Percentiles rank a stretch among this genome's conserved stretches.
phyloP scores from a whole-genome alignment of 2,888 invertebrate species.

The Myopa tessellatipennis region DNA sequence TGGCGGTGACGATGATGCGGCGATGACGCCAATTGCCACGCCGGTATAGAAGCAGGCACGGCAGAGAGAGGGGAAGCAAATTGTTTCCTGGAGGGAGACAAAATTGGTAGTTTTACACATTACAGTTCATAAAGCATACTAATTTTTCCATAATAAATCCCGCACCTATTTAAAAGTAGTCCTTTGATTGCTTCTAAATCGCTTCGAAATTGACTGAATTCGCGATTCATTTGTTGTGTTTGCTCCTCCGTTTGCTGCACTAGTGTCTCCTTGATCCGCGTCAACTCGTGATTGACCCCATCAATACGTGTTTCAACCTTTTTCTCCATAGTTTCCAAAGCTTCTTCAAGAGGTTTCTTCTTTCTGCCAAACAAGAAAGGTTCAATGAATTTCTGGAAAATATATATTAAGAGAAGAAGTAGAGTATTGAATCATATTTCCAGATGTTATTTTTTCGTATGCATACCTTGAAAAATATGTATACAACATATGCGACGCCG shows the following conservation, averaged over 20 bases:
- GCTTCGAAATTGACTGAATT: conserved; percentile 75
- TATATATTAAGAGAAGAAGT: not conserved
- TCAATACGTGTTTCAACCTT: conserved; percentile 73
- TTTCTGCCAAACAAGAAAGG: conserved; percentile 77
- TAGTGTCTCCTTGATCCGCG: conserved; percentile 76
- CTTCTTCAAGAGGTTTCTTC: conserved; percentile 76
- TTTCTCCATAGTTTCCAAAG: conserved; percentile 76
- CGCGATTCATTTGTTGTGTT: conserved; percentile 70
- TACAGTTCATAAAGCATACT: not conserved
- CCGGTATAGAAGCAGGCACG: conserved; percentile 78
- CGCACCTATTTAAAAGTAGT: conserved; percentile 76
- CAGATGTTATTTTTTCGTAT: not conserved
- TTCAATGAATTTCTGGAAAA: conserved; percentile 72
- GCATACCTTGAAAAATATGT: conserved; percentile 83
- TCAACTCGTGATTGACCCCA: conserved; percentile 75
- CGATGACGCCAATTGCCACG: conserved; percentile 76
- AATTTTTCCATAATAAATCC: not conserved
- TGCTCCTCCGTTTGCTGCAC: conserved; percentile 68
- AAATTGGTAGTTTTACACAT: not conserved
- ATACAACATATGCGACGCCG: conserved; percentile 81
- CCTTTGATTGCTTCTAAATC: conserved; percentile 81
- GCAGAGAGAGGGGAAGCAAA: conserved; percentile 78
- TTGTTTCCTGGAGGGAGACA: conserved; percentile 74
- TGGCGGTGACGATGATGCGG: conserved; percentile 61
- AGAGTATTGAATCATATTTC: not conserved